phyloP scores from a whole-genome alignment of 2,797 vertebrate genomes.

The Pitangus sulphuratus region DNA sequence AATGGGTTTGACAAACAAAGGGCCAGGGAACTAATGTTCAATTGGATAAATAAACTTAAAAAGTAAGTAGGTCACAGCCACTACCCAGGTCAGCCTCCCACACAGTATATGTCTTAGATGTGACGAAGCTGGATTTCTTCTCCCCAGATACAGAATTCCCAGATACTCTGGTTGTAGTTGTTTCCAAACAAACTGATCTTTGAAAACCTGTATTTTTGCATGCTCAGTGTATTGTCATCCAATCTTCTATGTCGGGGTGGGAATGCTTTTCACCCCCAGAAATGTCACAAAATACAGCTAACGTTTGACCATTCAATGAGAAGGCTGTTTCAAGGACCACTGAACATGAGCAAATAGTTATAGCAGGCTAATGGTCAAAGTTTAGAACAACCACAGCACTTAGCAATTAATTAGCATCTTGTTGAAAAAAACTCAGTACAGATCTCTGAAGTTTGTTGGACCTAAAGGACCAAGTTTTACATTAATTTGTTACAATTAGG shows the following conservation, averaged over 20 bases:
- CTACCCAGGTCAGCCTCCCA: background rate
- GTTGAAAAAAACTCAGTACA: background rate
- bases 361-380: background rate
- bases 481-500: background rate
- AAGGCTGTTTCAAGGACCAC: background rate
- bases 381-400: background rate
- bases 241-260: background rate
- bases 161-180: background rate
- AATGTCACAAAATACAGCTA: background rate
- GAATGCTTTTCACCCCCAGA: background rate
- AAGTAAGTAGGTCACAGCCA: background rate
- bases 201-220: background rate
- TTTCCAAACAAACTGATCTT: background rate
- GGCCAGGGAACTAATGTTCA: background rate
- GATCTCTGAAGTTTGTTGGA: background rate
- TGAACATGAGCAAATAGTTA: background rate
- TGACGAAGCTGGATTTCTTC: background rate
- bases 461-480: background rate
- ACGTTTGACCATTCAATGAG: rapidly evolving
- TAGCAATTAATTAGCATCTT: background rate
- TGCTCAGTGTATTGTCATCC: background rate
- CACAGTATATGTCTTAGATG: background rate
- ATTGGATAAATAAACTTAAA: background rate
- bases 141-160: background rate
- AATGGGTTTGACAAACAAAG: background rate